Evolutionary conservation across 2,797 vertebrate species (phyloP).

Genomic region (Peromyscus melanophrys): DNA sequence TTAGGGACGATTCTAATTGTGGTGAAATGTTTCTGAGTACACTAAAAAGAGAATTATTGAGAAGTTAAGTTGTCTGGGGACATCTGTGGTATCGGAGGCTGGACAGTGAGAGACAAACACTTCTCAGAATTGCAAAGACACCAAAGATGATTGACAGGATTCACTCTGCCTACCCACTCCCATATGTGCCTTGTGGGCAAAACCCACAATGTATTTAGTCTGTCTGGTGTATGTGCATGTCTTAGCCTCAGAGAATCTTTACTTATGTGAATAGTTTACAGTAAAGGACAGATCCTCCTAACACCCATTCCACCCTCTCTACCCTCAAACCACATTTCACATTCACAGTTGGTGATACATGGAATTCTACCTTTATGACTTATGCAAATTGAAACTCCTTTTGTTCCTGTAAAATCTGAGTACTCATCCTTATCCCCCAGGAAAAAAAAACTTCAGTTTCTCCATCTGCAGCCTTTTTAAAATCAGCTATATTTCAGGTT

Average conservation of each 20-base stretch:
- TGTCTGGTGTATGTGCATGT: background rate
- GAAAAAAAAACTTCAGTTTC: background rate
- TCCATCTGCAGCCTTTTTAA: background rate
- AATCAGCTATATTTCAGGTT: constrained; percentile 2
- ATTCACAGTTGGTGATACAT: background rate
- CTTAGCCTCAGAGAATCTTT: background rate
- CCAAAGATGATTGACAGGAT: background rate
- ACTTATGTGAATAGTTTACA: background rate
- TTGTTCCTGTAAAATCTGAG: background rate
- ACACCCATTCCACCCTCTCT: background rate
- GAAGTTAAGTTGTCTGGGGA: constrained; percentile 6
- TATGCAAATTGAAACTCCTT: background rate
- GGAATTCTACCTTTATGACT: background rate
- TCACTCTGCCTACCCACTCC: background rate
- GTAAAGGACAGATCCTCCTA: constrained; percentile 1
- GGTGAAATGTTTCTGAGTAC: background rate
- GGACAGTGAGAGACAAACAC: background rate
- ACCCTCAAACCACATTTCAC: background rate
- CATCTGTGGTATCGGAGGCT: background rate
- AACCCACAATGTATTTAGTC: background rate
- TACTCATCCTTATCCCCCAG: background rate
- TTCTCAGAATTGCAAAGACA: background rate
- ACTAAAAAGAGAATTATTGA: background rate
- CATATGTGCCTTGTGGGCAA: background rate
- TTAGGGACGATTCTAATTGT: constrained; percentile 20